A percentile compares a stretch with the other conserved stretches of the same genome.
phyloP scores from a whole-genome alignment of 1,140 invertebrate species.

The Paracyclopina nana region DNA sequence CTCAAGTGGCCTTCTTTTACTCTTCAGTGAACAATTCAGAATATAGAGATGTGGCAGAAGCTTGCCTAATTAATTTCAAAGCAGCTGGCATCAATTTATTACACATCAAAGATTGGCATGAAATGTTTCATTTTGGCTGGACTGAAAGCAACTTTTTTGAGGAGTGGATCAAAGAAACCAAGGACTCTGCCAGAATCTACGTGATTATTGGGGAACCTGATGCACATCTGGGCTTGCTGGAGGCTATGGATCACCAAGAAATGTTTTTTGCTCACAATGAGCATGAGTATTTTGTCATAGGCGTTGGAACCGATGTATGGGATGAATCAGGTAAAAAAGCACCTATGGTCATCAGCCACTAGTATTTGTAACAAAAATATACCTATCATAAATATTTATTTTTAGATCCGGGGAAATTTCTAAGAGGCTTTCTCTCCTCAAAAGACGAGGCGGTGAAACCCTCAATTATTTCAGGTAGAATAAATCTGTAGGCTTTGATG shows the following conservation, averaged over 20 bases:
- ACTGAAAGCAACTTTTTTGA: too few relatives aligned
- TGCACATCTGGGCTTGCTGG: not conserved
- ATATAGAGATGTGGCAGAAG: too few relatives aligned
- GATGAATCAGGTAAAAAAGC: not conserved
- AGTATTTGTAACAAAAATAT: not conserved
- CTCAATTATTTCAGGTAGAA: not conserved
- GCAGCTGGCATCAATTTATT: too few relatives aligned
- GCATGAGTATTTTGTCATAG: not conserved
- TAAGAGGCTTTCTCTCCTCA: not conserved
- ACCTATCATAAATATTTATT: not conserved
- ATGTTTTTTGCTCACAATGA: not conserved
- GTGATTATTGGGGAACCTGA: not conserved
- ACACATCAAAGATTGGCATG: too few relatives aligned
- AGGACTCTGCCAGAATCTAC: constrained; percentile 3
- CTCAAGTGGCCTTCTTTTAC: too few relatives aligned
- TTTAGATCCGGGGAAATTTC: not conserved
- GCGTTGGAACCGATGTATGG: not conserved
- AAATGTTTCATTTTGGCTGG: too few relatives aligned
- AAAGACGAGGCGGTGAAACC: not conserved
- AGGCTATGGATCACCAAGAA: not conserved
- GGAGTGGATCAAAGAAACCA: too few relatives aligned
- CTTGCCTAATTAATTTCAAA: too few relatives aligned
- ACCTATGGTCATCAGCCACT: not conserved
- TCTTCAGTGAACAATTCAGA: too few relatives aligned
- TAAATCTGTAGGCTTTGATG: not conserved